These are phyloP conservation scores for Silurus meridionalis DNA, from an alignment of 2,113 vertebrate genomes.

Conservation along the genomic window DNA sequence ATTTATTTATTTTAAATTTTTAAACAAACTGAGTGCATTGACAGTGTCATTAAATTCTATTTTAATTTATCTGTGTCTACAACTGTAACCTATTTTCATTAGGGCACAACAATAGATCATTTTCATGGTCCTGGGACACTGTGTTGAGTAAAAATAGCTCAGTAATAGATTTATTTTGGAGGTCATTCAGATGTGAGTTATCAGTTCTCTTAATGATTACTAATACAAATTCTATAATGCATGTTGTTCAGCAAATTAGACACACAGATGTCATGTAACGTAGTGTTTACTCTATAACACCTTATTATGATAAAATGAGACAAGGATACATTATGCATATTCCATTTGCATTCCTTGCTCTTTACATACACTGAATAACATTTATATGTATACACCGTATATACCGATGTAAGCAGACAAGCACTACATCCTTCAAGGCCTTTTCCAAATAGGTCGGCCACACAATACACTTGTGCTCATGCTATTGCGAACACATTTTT, in stretches of 20 bases:
- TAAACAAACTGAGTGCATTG: neutral
- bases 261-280: neutral
- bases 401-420: neutral
- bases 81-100: conserved; percentile 10
- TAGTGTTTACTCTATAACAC: neutral
- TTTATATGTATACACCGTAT: neutral
- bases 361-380: neutral
- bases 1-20: neutral
- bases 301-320: neutral
- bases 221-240: neutral
- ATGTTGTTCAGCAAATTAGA: neutral
- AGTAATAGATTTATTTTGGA: neutral
- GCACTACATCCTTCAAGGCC: neutral
- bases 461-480: neutral
- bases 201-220: neutral
- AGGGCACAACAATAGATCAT: neutral
- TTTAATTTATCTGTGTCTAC: neutral
- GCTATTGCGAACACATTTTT: neutral
- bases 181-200: neutral
- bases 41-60: neutral
- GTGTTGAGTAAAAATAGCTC: neutral
- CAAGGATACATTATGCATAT: neutral
- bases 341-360: neutral
- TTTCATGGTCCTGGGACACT: neutral
- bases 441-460: neutral